phyloP scores from a whole-genome alignment of 2,888 invertebrate species.

The Enchytraeus crypticus region DNA sequence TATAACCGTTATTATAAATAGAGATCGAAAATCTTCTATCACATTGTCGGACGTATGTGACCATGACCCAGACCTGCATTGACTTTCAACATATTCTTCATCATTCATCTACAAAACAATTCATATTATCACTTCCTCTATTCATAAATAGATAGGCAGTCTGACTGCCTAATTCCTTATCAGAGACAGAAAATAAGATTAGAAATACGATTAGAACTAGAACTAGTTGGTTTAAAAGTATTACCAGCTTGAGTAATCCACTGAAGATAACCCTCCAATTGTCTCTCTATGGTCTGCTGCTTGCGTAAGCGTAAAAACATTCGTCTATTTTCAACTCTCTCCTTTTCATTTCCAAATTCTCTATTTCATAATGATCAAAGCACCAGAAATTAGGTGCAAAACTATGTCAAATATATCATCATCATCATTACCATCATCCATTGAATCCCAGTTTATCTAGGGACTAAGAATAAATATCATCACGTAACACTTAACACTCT shows the following conservation, averaged over 20 bases:
- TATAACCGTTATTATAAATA: too few relatives aligned
- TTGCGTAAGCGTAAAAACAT: slow-evolving; percentile 96
- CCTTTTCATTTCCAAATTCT: slow-evolving; percentile 99
- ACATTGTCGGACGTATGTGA: too few relatives aligned
- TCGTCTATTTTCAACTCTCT: slow-evolving; percentile 99
- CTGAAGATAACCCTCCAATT: slow-evolving; percentile 97
- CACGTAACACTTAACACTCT: too few relatives aligned
- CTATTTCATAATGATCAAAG: too few relatives aligned
- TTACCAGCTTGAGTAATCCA: slow-evolving; percentile 99
- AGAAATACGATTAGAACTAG: neutral
- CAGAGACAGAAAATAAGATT: neutral
- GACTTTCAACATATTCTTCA: neutral
- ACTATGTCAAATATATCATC: neutral
- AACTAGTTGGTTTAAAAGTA: neutral
- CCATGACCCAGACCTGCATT: too few relatives aligned
- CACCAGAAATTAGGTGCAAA: slow-evolving; percentile 2
- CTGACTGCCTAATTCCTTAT: neutral
- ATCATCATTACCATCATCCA: neutral
- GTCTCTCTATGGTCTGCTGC: slow-evolving; percentile 93
- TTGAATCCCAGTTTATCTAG: too few relatives aligned
- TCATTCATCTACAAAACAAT: neutral
- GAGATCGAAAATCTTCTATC: too few relatives aligned
- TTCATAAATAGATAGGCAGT: neutral
- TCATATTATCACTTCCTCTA: neutral
- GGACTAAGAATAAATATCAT: too few relatives aligned